Evolutionary conservation across 2,888 invertebrate species (phyloP).

Genomic region (Gerris lacustris): DNA sequence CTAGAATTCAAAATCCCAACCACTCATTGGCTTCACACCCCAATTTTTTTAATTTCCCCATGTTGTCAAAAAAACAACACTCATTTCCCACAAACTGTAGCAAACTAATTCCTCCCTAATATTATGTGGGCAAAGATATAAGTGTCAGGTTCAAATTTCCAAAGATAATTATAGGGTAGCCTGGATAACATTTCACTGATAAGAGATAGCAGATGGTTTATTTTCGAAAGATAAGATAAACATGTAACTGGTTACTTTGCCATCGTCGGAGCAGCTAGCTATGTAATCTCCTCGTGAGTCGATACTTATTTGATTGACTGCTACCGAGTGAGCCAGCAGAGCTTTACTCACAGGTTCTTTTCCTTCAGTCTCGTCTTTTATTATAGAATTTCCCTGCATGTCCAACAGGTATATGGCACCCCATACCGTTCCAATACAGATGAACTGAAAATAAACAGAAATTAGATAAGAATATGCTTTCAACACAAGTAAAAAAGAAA

Average conservation of each 20-base stretch:
- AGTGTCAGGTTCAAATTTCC: no score
- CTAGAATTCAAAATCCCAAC: no score
- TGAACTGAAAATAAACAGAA: constrained; percentile 49
- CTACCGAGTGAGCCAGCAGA: constrained; percentile 67
- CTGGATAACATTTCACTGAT: no score
- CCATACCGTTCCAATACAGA: constrained; percentile 85
- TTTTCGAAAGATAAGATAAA: not conserved
- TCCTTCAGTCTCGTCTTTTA: constrained; percentile 45
- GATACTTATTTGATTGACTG: constrained; percentile 89
- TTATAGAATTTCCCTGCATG: constrained; percentile 72
- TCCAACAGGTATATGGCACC: constrained; percentile 81
- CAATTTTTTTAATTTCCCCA: no score
- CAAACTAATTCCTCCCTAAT: no score
- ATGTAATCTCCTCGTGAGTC: constrained; percentile 88
- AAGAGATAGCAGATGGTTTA: no score
- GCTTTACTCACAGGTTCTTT: constrained; percentile 12
- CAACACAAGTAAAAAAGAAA: no score
- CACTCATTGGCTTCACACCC: no score
- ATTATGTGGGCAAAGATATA: no score
- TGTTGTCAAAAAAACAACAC: no score
- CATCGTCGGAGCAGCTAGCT: constrained; percentile 84
- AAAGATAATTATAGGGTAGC: no score
- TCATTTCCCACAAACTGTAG: no score
- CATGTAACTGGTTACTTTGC: constrained; percentile 45
- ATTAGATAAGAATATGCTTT: not conserved